These are phyloP conservation scores for Zonotrichia albicollis DNA, from an alignment of 2,797 vertebrate genomes.

Conservation along the genomic window DNA sequence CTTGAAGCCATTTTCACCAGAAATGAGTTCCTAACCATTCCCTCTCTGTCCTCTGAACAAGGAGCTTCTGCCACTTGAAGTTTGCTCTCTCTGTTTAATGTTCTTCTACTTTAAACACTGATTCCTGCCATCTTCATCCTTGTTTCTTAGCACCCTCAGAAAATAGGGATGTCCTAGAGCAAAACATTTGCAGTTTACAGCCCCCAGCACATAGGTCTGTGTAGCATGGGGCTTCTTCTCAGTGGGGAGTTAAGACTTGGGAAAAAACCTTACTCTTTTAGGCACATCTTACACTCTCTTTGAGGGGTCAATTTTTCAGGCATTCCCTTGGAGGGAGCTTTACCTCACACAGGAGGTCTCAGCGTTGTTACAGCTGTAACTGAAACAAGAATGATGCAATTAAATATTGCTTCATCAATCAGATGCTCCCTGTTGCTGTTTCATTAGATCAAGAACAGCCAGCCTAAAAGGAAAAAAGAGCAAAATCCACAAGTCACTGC, in stretches of 20 bases:
- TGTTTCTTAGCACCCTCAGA: neutral
- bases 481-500: neutral
- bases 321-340: neutral
- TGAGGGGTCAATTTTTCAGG: neutral
- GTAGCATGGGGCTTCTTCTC: neutral
- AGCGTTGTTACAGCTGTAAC: neutral
- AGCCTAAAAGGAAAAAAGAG: neutral
- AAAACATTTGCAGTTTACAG: neutral
- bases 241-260: neutral
- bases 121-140: neutral
- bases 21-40: neutral
- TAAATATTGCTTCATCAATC: slow-evolving; percentile 53
- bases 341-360: slow-evolving; percentile 1
- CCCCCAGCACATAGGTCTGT: fast-evolving
- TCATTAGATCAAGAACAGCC: neutral
- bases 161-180: neutral
- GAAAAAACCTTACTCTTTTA: neutral
- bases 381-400: slow-evolving; percentile 8
- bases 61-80: neutral
- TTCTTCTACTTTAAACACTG: neutral
- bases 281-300: neutral
- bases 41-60: neutral
- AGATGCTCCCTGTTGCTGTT: slow-evolving; percentile 9
- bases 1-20: neutral
- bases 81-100: neutral